These are phyloP conservation scores for Sepiola atlantica DNA, from an alignment of 2,888 invertebrate species.

Conservation along the genomic window DNA sequence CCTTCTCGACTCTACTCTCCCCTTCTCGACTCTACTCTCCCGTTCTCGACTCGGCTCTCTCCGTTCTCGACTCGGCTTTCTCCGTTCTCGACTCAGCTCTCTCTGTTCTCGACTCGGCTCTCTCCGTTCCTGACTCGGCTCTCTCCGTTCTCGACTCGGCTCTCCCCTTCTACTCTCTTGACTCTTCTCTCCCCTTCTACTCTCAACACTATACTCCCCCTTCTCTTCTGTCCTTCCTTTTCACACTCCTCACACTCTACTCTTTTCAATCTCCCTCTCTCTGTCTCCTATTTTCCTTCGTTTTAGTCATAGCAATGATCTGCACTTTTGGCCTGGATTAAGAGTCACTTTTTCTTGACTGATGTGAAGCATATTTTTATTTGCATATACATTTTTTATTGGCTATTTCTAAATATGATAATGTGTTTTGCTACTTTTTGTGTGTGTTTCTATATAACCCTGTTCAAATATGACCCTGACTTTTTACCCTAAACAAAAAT, in stretches of 20 bases:
- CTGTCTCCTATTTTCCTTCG: neutral
- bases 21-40: neutral
- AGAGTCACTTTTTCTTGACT: slow-evolving; percentile 19
- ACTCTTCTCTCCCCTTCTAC: neutral
- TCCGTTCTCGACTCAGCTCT: neutral
- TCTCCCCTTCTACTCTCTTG: neutral
- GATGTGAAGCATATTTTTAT: neutral
- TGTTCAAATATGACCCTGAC: neutral
- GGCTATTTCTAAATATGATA: neutral
- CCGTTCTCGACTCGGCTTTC: neutral
- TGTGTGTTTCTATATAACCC: neutral
- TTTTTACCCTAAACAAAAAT: neutral
- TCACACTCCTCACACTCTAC: neutral
- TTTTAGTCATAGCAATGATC: slow-evolving; percentile 22
- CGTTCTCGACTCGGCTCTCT: neutral
- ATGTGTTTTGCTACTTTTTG: neutral
- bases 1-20: neutral
- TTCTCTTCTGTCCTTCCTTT: rapidly evolving
- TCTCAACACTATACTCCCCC: neutral
- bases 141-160: no score
- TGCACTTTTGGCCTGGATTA: slow-evolving; percentile 11
- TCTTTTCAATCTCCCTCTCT: neutral
- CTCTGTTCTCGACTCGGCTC: neutral
- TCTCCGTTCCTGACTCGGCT: no score
- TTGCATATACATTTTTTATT: slow-evolving; percentile 20